Evolutionary conservation across 2,797 vertebrate species (phyloP), one percentile per base, ranked within the genome.

Genomic region (Sebastes wilsoni): DNA sequence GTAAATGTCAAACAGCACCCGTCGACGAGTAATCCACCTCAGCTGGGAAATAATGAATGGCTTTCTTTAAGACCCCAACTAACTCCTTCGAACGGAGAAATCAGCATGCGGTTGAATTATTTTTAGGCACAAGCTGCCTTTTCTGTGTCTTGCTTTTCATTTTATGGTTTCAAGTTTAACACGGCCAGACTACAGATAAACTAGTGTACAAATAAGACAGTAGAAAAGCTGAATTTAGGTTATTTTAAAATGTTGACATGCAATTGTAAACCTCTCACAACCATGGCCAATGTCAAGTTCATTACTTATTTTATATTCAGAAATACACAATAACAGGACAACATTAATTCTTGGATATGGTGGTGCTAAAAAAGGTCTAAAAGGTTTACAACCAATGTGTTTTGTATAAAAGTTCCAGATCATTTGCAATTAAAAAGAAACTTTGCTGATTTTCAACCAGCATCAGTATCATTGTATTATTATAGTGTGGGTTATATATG

Each of bases 1-100:
- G 94, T 95, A 96, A 96, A 96, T 96, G 95, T 96, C 95, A 96
- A 95, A 94, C 90, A 94, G 90, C 89, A 90, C 87, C 93, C 85
- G 92, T 84, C 87, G 77, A 91, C 72, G 66, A 91, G 93, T 95
- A 95, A 95, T 95, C 94, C 91, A 90, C 90, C 92, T 94, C 93
- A 90, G 88, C 90, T 92, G 93, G 93, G 94, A 94, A 96, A 96
- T 95, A 96, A 96, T 94, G 92, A 93, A 96, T 94, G 92, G 93
- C 89, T 95, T 95, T 93, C 90, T 85, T 86, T 92, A 92, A 94
- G 88, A 92, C 87, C 89, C 84, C 75, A 66, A 85, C 89, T 75
- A 84, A 90, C 88, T 89, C 91, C 76, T 79, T 66, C 3, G 32
- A 83, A 86, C 34, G 18, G 75, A 73, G 77, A 85, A 81, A 88